Evolutionary conservation across 2,797 vertebrate species (phyloP), one percentile per base, ranked within the genome.

Genomic region (Serranus cabrilla): DNA sequence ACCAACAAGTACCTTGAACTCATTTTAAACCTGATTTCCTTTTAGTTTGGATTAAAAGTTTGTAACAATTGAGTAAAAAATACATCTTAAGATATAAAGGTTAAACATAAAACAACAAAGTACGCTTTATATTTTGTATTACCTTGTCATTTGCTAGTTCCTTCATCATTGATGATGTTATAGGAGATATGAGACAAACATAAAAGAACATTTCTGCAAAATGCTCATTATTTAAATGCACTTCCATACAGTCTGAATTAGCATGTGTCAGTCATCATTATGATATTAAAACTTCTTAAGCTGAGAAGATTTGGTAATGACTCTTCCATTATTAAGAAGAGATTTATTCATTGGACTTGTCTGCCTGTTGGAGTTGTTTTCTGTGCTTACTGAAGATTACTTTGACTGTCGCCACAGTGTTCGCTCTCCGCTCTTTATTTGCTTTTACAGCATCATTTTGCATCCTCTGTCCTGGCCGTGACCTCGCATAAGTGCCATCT

Each of bases 371-470:
- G 13, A 18, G 49, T 27, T 57, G 23, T 62, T 68, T n/a, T n/a
- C 31, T 49, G 40, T 12, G 12, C 20, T 25, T 2, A 6, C 37
- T 50, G 18, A 13, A 20, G 31, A 7, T n/a, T 1, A 1, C 17
- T 23, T 18, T 1, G 2, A 21, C 18, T 34, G 34, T 34, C 27
- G 46, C 9, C 20, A 25, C 14, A n/a, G 13, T 23, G 20, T 16
- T 1, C 37, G 54, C 11, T 18, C 14, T 1, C 52, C 14, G 2
- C 11, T 49, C 20, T 54, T 42, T 47, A 21, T 52, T 57, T 61
- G 39, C 31, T 55, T 74, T 63, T 60, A 56, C 27, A 21, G 23
- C 52, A 45, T 11, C 25, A 0, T 42, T 67, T 20, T 54, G 11
- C 9, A 5, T 40, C 4, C 3, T 20, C 17, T 37, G 34, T 27